These are phyloP conservation scores for Thaleichthys pacificus DNA, from an alignment of 2,797 vertebrate species.

Conservation along the genomic window DNA sequence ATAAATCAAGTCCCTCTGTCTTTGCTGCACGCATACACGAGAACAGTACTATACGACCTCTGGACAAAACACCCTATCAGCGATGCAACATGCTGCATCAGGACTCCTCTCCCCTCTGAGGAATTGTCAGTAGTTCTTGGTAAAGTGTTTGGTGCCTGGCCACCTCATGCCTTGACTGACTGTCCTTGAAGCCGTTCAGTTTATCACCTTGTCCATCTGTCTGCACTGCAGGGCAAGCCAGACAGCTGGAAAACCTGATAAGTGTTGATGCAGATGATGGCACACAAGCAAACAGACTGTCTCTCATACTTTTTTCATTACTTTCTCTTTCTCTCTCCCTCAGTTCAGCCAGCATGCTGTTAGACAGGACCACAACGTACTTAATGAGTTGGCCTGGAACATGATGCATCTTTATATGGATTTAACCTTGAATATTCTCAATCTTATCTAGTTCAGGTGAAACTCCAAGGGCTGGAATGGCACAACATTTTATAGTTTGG, in stretches of 20 bases:
- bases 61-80: too few species aligned
- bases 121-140: background rate
- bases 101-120: background rate
- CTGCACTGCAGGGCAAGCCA: conserved; percentile 34
- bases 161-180: conserved; percentile 19
- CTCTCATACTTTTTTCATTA: background rate
- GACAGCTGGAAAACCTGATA: conserved; percentile 53
- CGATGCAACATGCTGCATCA: too few species aligned
- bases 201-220: conserved; percentile 56
- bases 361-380: conserved; percentile 3
- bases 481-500: background rate
- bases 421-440: conserved; percentile 29
- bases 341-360: background rate
- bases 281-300: background rate
- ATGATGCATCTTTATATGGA: conserved; percentile 23
- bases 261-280: conserved; percentile 2
- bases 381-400: conserved; percentile 30
- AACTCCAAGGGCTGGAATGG: background rate
- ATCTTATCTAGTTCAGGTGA: conserved; percentile 3
- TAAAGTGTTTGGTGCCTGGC: background rate
- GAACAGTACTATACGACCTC: background rate
- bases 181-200: conserved; percentile 54
- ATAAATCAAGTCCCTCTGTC: background rate
- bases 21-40: background rate
- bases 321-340: too few species aligned